Percentiles rank a stretch among this genome's conserved stretches.
These are phyloP conservation scores for Melanophora roralis DNA, from an alignment of 2,888 invertebrate species.

Conservation along the genomic window DNA sequence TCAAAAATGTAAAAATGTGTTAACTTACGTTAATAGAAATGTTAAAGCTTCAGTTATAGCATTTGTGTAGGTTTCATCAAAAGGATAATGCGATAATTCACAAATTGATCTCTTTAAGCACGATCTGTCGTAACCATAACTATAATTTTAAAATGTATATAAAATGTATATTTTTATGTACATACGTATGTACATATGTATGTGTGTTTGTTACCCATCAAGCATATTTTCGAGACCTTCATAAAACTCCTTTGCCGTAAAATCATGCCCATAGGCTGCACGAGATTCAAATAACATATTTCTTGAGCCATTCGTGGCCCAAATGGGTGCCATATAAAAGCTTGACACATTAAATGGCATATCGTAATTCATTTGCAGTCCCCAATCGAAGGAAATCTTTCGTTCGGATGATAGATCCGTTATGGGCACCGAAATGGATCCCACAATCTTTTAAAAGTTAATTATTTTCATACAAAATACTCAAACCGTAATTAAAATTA, in stretches of 20 bases:
- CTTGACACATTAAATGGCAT: constrained; percentile 68
- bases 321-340: constrained; percentile 71
- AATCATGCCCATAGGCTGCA: constrained; percentile 68
- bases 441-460: constrained; percentile 22
- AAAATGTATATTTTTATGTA: no score
- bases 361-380: constrained; percentile 75
- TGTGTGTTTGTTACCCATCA: constrained; percentile 36
- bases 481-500: no score
- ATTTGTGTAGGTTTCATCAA: constrained; percentile 78
- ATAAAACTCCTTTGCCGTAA: constrained; percentile 73
- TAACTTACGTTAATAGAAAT: constrained; percentile 83
- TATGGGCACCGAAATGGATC: constrained; percentile 71
- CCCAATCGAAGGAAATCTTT: constrained; percentile 73
- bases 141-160: constrained; percentile 73
- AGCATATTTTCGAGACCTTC: constrained; percentile 68
- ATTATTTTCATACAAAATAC: neutral
- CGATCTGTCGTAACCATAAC: constrained; percentile 82
- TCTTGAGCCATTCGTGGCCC: constrained; percentile 60
- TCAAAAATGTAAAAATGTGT: neutral
- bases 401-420: constrained; percentile 65
- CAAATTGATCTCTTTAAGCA: constrained; percentile 84
- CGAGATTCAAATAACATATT: neutral
- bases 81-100: constrained; percentile 81
- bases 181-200: neutral
- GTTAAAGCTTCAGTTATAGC: constrained; percentile 83